Evolutionary conservation across 2,113 vertebrate species (phyloP), one percentile per base, ranked within the genome.

Genomic region (Corythornis madagascariensis): DNA sequence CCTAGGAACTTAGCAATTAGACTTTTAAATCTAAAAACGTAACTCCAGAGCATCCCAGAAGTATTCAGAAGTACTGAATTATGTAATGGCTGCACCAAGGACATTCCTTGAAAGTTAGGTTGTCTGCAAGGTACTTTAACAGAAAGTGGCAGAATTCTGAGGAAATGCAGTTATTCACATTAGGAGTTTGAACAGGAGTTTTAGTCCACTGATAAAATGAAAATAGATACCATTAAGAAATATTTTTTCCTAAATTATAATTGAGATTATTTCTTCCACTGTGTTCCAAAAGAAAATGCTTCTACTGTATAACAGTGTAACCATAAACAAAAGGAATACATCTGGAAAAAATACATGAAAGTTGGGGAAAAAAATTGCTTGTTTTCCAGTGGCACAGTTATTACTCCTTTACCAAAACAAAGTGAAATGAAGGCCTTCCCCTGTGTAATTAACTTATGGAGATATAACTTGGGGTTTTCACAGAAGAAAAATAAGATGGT

Each of bases 1-100:
- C 92, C 83, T 93, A 96, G 95, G 93, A 96, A 95, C 90, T 72
- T 82, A 81, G 80, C 83, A 95, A 88, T 96, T 95, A 96, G 92
- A 96, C 92, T 95, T 95, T 95, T 95, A 93, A 95, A 96, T 94
- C 93, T 94, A 95, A 96, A 94, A 96, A 86, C 88, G 59, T 92
- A 96, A 94, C 92, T 95, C 90, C 29, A 83, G 88, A 92, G 61
- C 55, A 84, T 96, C 95, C 95, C 96, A 90, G 85, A 94, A 94
- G 93, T 89, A 89, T 94, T 91, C 56, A 55, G 64, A 92, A 95
- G 89, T 95, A 89, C 85, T 95, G 92, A 96, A 94, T 96, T 95
- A 95, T 95, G 92, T 95, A 94, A 93, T 92, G 92, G 66, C 86
- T 19, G 3, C 93, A 83, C 69, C 93, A 96, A 96, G 92, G 94